Evolutionary conservation across 2,113 vertebrate genomes (phyloP), one percentile per base, ranked within the genome.

Genomic region (Bothrops jararaca): DNA sequence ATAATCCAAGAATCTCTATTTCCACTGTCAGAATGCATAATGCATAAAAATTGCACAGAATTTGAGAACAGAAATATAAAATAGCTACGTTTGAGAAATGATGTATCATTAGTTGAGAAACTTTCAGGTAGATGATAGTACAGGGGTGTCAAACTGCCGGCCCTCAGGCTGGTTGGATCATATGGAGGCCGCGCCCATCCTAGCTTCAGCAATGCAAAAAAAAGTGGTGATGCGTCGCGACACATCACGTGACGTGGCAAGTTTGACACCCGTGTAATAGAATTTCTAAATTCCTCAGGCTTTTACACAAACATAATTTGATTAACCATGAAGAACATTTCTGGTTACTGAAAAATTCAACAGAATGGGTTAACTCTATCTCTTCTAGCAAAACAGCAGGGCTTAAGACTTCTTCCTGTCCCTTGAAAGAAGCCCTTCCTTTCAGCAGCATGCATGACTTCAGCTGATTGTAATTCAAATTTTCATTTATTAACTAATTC

Each of bases 21-120:
- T 48, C 60, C 80, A 74, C 86, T 87, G 92, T 95, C 91, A 93
- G 89, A 92, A 95, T 80, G 58, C 6, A 53, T 50, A 92, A 95
- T 57, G 52, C 4, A 54, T 24, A 94, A 92, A 94, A 92, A 90
- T 91, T 85, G 85, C 24, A 89, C 39, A 6, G 39, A 74, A 93
- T 15, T 74, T 6, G 92, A 60, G 85, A 94, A 60, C 85, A 92
- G 69, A 86, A 39, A 85, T 86, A 91, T 88, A 95, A 86, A 92
- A 74, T 1, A 92, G 92, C 2, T 54, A 93, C 26, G 9, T 42
- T 29, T 92, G 53, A 94, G 56, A 57, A 42, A 64, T 29, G 12
- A 74, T 1, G 2, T 92, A 91, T 54, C 88, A 80, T 86, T 89
- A 57, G 90, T 91, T 90, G 85, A 86, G 24, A 50, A 86, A 4